Evolutionary conservation across 2,797 vertebrate species (phyloP), one percentile per base, ranked within the genome.

Genomic region (Rhyacichthys aspro): DNA sequence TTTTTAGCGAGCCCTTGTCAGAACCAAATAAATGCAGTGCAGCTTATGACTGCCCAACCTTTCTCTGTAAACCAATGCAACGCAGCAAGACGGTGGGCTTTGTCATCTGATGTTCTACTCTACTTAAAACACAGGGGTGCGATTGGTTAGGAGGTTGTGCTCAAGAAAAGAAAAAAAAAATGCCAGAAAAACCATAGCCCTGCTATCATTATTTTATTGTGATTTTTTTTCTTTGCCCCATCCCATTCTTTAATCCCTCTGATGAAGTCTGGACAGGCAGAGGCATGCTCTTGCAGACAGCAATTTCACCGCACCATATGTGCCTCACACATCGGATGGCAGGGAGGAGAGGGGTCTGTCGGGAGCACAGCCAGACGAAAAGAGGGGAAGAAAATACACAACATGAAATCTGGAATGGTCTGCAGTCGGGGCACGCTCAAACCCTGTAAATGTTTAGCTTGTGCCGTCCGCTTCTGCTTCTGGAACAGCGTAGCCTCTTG

Each of bases 231-330:
- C 28, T 55, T 43, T 55, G 3, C 23, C 39, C 49, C 78, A 84
- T 89, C 93, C 93, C 93, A 92, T 93, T 95, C 96, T 98, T 97
- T 97, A 98, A 98, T 98, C 96, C 97, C 93, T 94, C 95, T 98
- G 96, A 98, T 97, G 96, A 97, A 96, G 95, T 96, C 96, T 96
- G 96, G 94, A 96, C 96, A 96, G 94, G 95, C 95, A 92, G 94
- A 94, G 94, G 95, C 96, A 98, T 96, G 96, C 95, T 96, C 94
- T 94, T 89, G 85, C 93, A 94, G 94, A 97, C 95, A 94, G 95
- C 95, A 97, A 98, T 98, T 98, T 98, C 94, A 90, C 92, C 85
- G 92, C 95, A 91, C 96, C 96, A 95, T 97, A 96, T 97, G 96
- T 89, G 95, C 93, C 95, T 96, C 94, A 92, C 95, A 94, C 93